Evolutionary conservation across 1,140 invertebrate species (phyloP).

Genomic region (Apolygus lucorum): DNA sequence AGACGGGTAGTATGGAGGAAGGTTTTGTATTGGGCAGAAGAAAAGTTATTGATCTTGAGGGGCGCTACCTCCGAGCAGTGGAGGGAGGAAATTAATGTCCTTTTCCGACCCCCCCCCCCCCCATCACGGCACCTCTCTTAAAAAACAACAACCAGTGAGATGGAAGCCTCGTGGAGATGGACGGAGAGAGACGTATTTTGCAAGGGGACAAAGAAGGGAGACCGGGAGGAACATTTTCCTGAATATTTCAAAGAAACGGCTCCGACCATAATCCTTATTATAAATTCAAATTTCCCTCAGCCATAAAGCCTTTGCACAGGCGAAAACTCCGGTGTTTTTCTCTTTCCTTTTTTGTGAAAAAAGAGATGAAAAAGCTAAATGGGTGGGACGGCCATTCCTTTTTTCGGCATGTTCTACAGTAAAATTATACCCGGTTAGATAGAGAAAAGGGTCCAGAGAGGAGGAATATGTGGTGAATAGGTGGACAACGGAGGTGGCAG

Average conservation of each 20-base stretch:
- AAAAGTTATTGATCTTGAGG: constrained; percentile 16
- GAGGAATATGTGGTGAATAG: too few species aligned
- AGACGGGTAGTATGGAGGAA: not conserved
- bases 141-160: not conserved
- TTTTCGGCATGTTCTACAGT: too few species aligned
- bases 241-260: not conserved
- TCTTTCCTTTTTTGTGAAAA: too few species aligned
- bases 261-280: not conserved
- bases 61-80: not conserved
- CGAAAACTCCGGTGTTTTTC: too few species aligned
- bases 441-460: too few species aligned
- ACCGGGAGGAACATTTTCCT: not conserved
- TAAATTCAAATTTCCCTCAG: not conserved
- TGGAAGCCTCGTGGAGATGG: not conserved
- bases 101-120: not conserved
- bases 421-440: too few species aligned
- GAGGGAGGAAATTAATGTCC: constrained; percentile 6
- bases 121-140: not conserved
- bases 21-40: constrained; percentile 3
- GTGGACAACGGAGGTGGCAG: not conserved
- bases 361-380: too few species aligned
- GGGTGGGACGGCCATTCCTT: too few species aligned
- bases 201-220: not conserved
- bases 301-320: too few species aligned
- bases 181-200: not conserved